A percentile compares a stretch with the other conserved stretches of the same genome.
These are phyloP conservation scores for Habrosyne pyritoides DNA, from an alignment of 2,888 invertebrate species.

Conservation along the genomic window DNA sequence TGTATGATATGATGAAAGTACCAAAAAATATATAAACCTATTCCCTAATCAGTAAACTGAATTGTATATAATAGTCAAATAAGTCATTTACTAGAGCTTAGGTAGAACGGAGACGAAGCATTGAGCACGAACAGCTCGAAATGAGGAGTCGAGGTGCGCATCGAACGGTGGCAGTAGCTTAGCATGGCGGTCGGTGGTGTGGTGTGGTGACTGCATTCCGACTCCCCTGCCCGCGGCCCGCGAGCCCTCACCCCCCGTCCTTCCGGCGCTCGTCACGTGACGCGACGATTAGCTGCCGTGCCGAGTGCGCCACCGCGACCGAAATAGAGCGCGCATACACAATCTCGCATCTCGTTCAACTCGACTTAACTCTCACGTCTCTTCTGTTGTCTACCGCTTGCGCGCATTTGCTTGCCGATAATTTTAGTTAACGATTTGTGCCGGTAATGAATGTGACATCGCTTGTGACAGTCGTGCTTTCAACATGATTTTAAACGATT, in stretches of 20 bases:
- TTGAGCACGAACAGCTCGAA: slow-evolving; percentile 41
- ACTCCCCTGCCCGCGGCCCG: slow-evolving; percentile 55
- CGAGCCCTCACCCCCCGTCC: slow-evolving; percentile 72
- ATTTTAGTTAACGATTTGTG: slow-evolving; percentile 27
- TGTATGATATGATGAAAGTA: no score
- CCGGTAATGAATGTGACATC: slow-evolving; percentile 24
- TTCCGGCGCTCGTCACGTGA: slow-evolving; percentile 81
- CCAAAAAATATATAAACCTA: no score
- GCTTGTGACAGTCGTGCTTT: slow-evolving; percentile 15
- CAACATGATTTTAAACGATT: slow-evolving; percentile 13
- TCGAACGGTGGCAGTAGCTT: slow-evolving; percentile 48
- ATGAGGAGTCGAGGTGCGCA: slow-evolving; percentile 67
- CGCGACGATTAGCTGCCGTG: slow-evolving; percentile 72
- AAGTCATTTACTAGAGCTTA: background rate
- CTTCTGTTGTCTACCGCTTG: slow-evolving; percentile 48
- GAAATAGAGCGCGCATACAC: slow-evolving; percentile 76
- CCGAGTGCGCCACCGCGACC: slow-evolving; percentile 79
- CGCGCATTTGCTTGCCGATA: slow-evolving; percentile 29
- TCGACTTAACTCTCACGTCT: slow-evolving; percentile 63
- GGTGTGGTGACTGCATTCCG: slow-evolving; percentile 77
- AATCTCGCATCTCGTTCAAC: slow-evolving; percentile 66
- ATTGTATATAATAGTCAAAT: background rate
- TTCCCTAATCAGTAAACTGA: no score
- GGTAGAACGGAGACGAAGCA: background rate
- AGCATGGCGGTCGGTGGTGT: slow-evolving; percentile 2